phyloP scores from a whole-genome alignment of 1,140 invertebrate genomes.

The Bilobella aurantiaca region DNA sequence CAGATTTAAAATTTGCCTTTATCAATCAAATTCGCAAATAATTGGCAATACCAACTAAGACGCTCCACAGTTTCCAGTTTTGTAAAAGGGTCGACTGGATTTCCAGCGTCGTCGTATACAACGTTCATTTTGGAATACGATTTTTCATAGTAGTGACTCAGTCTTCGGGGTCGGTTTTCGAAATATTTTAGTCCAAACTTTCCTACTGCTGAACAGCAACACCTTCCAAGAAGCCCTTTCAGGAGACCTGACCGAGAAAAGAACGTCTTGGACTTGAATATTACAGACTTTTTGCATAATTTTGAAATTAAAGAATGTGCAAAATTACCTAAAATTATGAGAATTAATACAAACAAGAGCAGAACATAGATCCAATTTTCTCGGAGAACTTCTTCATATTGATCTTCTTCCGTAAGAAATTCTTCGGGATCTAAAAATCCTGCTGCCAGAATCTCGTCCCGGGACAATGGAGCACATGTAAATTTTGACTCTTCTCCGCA shows the following conservation, averaged over 20 bases:
- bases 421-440: neutral
- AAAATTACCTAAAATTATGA: no score
- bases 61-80: conserved; percentile 7
- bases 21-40: conserved; percentile 19
- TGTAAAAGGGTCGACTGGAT: conserved; percentile 12
- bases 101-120: conserved; percentile 8
- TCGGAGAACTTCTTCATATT: no score
- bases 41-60: conserved; percentile 7
- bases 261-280: no score
- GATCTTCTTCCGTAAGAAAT: no score
- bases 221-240: neutral
- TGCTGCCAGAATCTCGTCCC: neutral
- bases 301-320: no score
- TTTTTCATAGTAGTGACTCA: conserved; percentile 13
- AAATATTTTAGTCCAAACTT: neutral
- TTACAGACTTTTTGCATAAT: no score
- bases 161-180: conserved; percentile 9
- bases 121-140: neutral
- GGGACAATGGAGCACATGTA: neutral
- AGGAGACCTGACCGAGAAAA: neutral
- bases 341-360: no score
- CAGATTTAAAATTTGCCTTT: conserved; percentile 32
- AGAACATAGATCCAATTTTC: no score
- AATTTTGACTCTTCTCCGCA: conserved; percentile 1
- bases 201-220: neutral